phyloP scores from a whole-genome alignment of 2,113 vertebrate species.

The Ascaphus truei region DNA sequence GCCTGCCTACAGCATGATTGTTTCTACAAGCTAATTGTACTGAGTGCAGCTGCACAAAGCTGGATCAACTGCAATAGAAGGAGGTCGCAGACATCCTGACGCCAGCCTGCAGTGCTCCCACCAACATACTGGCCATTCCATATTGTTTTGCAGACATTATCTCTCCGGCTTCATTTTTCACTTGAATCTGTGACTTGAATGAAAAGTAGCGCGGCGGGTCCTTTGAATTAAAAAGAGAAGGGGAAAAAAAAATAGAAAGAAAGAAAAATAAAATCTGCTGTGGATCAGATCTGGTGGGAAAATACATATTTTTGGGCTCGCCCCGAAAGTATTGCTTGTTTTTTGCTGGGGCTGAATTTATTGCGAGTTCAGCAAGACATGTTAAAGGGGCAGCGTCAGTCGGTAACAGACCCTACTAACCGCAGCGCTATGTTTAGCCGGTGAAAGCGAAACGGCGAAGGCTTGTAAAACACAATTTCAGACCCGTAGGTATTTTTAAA shows the following conservation, averaged over 20 bases:
- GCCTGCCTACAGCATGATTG: constrained; percentile 66
- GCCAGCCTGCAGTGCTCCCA: constrained; percentile 75
- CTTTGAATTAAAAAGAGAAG: constrained; percentile 46
- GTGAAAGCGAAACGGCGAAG: no score
- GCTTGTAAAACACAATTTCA: no score
- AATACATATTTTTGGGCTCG: constrained; percentile 12
- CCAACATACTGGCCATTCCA: constrained; percentile 67
- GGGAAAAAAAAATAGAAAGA: no score
- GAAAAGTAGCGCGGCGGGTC: constrained; percentile 59
- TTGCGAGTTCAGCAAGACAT: background rate
- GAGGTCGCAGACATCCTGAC: constrained; percentile 77
- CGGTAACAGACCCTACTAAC: no score
- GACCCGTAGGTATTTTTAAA: no score
- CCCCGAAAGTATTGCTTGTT: background rate
- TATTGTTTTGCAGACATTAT: constrained; percentile 75
- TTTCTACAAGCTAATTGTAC: constrained; percentile 70
- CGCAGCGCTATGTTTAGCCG: no score
- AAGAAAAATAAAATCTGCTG: constrained; percentile 31
- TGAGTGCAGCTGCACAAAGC: constrained; percentile 71
- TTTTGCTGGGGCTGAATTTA: background rate
- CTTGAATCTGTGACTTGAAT: constrained; percentile 61
- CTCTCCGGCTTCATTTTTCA: constrained; percentile 59
- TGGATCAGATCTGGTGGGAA: constrained; percentile 20
- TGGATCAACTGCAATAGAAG: constrained; percentile 65
- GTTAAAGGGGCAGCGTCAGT: no score